Evolutionary conservation across 1,140 invertebrate genomes (phyloP), one percentile per base, ranked within the genome.

Genomic region (Bombus confusus): DNA sequence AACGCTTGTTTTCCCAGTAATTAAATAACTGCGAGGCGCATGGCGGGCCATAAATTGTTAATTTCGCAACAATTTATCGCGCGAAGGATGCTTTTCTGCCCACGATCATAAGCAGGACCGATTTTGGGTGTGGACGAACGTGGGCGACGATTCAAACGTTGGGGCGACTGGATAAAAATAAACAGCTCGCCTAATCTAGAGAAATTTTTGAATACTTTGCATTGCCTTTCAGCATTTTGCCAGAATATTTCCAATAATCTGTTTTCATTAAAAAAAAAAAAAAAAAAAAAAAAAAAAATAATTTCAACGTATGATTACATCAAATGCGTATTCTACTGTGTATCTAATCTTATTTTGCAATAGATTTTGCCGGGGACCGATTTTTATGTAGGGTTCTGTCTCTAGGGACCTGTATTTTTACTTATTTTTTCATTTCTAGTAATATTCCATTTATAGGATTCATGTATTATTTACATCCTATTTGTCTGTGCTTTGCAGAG

Each of bases 101-200:
- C 39, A 74, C 37, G 39, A 34, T 18, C 25, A 2, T 31, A 18
- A 74, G 6, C 34, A 59, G 28, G n/a, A 41, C 31, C 62, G 81
- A 77, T 41, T 57, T 83, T 83, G 62, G 74, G 62, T 47, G 81
- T 77, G 80, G 52, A 82, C 57, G 52, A 73, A 13, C 10, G 69
- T 81, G 74, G 81, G 74, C 73, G 81, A 83, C n/a, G 73, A 47
- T 43, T 73, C 62, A 76, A 52, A 47, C 73, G 43, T 68, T 76
- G 41, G 80, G 69, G 52, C 69, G 62, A n/a, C 12, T 22, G 34
- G 72, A 62, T 68, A 83, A 76, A 83, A 83, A 77, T 77, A 83
- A 83, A 77, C 73, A 68, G 57, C 9, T 4, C 13, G 22, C 34
- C 43, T 71, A 57, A 82, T 74, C 80, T 34, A 64, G 43, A 31